Evolutionary conservation across 2,888 invertebrate genomes (phyloP), one percentile per base, ranked within the genome.

Genomic region (Chesias legatella): DNA sequence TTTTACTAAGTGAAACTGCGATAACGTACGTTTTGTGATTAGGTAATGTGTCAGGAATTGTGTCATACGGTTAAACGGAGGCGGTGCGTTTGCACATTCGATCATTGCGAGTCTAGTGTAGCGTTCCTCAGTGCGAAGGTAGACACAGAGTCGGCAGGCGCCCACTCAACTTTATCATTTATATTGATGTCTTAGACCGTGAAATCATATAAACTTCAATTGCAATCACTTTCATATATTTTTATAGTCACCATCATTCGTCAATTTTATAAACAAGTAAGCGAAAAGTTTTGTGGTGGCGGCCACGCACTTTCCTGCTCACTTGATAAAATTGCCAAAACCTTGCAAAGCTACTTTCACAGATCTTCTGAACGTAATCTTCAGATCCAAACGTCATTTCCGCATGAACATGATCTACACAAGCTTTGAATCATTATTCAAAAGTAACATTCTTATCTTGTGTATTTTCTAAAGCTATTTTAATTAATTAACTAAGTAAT

Each of bases 1-100:
- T 34, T 48, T 63, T 61, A 27, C 26, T 33, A 32, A 32, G 61
- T 57, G 56, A 76, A 74, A 73, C 72, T 58, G 60, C 61, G 65
- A 64, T 74, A 73, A 60, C 67, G 71, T 71, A 72, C 72, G 69
- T 3, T 17, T 63, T 51, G 59, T 70, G 71, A 80, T 76, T 83
- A 76, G 76, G 75, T 81, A 79, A 83, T 80, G 74, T 75, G 76
- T 69, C 67, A 72, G 81, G 79, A 84, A 83, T 84, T 85, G 81
- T 84, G 83, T 83, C 85, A 82, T 77, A 76, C 74, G 70, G 74
- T 73, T 68, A 66, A 63, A 79, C 68, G 77, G 79, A 77, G 81
- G 80, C 80, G 81, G 74, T 75, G 58, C 70, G 75, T 79, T 77
- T 78, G 71, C 76, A 78, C 69, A 72, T 45, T 69, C 67, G 73